These are phyloP conservation scores for Pantelozetes paolii DNA, from an alignment of 2,888 invertebrate species.

Conservation along the genomic window DNA sequence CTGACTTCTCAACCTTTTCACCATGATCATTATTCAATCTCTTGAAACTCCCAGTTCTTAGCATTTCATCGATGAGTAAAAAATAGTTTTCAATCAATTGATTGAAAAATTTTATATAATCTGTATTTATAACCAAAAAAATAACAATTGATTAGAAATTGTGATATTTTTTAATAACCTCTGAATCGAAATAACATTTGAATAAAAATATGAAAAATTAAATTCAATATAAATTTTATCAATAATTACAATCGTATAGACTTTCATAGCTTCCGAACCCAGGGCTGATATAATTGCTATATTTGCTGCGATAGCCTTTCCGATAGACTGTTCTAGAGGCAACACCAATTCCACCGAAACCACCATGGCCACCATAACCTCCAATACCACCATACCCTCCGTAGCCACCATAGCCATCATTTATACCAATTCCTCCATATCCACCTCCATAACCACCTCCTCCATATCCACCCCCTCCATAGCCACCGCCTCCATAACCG, in stretches of 20 bases:
- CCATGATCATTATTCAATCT: no score
- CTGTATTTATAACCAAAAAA: neutral
- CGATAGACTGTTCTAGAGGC: neutral
- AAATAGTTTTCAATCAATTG: neutral
- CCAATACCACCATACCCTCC: neutral
- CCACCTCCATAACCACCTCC: conserved; percentile 9
- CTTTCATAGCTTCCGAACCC: neutral
- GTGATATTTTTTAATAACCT: no score
- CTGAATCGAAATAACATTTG: neutral
- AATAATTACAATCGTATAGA: neutral
- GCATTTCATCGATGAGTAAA: no score
- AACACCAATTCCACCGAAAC: neutral
- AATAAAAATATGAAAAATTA: neutral
- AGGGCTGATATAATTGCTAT: neutral
- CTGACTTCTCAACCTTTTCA: no score
- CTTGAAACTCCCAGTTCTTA: no score
- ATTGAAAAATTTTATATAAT: neutral
- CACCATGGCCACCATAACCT: conserved; percentile 15
- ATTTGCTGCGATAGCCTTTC: neutral
- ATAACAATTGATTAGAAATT: neutral
- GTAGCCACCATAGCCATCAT: no score
- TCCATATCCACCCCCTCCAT: conserved; percentile 9
- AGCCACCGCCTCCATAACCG: neutral
- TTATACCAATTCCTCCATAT: no score
- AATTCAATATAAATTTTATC: neutral